phyloP scores from a whole-genome alignment of 2,888 invertebrate species.

The Dynastes tityus region DNA sequence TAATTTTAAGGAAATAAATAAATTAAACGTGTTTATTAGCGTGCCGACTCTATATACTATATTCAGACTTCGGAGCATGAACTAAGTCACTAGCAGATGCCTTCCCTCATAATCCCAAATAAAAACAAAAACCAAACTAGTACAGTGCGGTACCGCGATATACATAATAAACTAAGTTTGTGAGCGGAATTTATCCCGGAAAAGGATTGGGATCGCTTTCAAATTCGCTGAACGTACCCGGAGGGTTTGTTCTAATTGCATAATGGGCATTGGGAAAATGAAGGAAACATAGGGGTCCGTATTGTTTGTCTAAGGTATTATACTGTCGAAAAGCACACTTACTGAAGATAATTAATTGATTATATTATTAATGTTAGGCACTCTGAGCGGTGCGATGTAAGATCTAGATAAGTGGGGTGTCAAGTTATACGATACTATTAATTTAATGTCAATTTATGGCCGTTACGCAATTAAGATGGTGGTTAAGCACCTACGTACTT shows the following conservation, averaged over 20 bases:
- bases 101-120: not conserved
- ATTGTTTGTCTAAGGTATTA: constrained; percentile 40
- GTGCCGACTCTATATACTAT: not conserved
- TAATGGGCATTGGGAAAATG: constrained; percentile 31
- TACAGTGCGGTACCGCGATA: not conserved
- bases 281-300: constrained; percentile 29
- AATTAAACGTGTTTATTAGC: too few relatives aligned
- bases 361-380: constrained; percentile 33
- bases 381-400: not conserved
- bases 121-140: constrained; percentile 7
- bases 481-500: too few relatives aligned
- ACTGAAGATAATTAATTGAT: constrained; percentile 35
- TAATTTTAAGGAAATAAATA: too few relatives aligned
- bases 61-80: not conserved
- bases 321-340: constrained; percentile 28
- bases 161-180: constrained; percentile 26
- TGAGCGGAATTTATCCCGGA: constrained; percentile 6
- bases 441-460: too few relatives aligned
- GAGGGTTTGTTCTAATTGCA: constrained; percentile 33
- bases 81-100: not conserved
- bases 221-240: constrained; percentile 25
- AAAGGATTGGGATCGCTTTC: constrained; percentile 31
- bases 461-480: too few relatives aligned
- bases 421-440: too few relatives aligned
- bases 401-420: not conserved